Base-by-base conservation (phyloP, 2,113 vertebrate species). In the Taxidea taxus region DNA sequence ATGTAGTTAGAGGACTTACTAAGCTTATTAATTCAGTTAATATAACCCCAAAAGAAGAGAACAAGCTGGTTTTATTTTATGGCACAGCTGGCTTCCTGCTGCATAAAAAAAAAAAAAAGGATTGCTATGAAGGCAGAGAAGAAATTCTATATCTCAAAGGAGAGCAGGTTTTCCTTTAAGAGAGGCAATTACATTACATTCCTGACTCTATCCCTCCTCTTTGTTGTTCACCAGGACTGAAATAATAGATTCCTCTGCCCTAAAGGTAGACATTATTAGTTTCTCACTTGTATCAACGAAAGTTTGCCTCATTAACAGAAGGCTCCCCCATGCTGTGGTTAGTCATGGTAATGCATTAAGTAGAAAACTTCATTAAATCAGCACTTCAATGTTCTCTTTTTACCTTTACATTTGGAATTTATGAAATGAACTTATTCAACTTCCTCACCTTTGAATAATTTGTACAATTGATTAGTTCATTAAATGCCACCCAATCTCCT, bases 181-280 rank as follows among this genome's bases (percentile, higher is more conserved):
- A 82, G 9, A 77, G 37, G 7, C 66, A 91, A 82, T 88, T 51
- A 20, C 44, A 87, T 92, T 94, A 42, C 42, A 64, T 95, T 97
- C 94, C 4, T n/a, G 92, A 44, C 37, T 82, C 88, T 82, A 89
- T 44, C 44, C 91, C 68, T 70, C 84, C 25, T 74, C 37, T 93
- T 82, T 93, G 56, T 93, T 97, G 95, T 81, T 95, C 90, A 95
- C 86, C 91, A 91, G 92, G 16, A 89, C 96, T 72, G 81, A 94
- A 97, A 96, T 68, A 98, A 98, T 96, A 98, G 60, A n/a, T 95
- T 97, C 97, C 47, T 97, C 83, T 97, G 86, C 87, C 98, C 94
- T 97, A 51, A 96, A 97, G 86, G 95, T 81, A 97, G 97, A 95
- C 92, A 87, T 91, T 96, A 97, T 85, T 95, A 97, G 78, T 81